Conservation (phyloP, 1,140 invertebrate species). For the Antheraea pernyi region DNA sequence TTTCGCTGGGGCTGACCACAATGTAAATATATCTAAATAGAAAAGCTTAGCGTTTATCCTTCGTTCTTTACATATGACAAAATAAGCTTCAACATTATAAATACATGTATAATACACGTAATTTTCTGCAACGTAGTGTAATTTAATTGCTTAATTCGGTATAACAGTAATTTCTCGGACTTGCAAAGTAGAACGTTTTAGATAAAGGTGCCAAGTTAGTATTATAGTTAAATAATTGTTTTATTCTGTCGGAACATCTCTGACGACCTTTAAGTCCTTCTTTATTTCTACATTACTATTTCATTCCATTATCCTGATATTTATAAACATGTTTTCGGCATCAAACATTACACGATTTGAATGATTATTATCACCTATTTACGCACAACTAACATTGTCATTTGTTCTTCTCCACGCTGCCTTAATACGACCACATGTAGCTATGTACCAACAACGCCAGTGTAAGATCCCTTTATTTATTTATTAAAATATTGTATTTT, state of each 20-base stretch:
- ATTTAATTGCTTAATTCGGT: not conserved
- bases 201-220: constrained; percentile 19
- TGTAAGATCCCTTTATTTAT: constrained; percentile 78
- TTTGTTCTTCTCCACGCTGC: constrained; percentile 64
- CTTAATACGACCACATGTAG: constrained; percentile 59
- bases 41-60: constrained; percentile 57
- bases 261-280: constrained; percentile 45
- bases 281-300: constrained; percentile 10
- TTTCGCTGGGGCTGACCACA: constrained; percentile 48
- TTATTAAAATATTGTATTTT: constrained; percentile 7
- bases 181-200: constrained; percentile 8
- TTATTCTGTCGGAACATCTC: constrained; percentile 63
- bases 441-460: constrained; percentile 81
- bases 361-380: constrained; percentile 1
- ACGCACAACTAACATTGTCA: constrained; percentile 43
- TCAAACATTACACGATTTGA: constrained; percentile 3
- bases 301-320: constrained; percentile 3
- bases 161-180: not conserved
- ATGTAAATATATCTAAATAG: constrained; percentile 51
- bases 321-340: constrained; percentile 8
- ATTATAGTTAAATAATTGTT: constrained; percentile 24
- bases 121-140: constrained; percentile 13
- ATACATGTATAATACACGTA: not conserved
- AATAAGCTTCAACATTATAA: constrained; percentile 2
- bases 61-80: constrained; percentile 47